Conservation (phyloP, 2,888 invertebrate species). For the Corythucha ciliata region DNA sequence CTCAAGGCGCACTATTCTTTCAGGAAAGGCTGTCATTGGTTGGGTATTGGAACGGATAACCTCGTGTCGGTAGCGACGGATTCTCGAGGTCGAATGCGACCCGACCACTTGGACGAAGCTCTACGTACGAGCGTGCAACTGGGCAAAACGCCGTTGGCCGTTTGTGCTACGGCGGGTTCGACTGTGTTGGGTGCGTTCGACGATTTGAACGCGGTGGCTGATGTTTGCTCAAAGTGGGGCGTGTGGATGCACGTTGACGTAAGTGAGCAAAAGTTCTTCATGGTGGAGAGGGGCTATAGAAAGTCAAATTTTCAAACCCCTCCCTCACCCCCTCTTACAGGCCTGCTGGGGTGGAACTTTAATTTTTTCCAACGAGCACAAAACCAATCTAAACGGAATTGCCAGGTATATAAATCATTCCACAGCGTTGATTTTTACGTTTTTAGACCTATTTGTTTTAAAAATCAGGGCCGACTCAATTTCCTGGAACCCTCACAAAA, state of each 20-base stretch:
- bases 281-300: neutral
- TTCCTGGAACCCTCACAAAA: conserved; percentile 80
- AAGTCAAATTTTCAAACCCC: neutral
- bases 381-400: conserved; percentile 53
- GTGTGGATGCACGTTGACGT: conserved; percentile 81
- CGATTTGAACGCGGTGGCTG: conserved; percentile 56
- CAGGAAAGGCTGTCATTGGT: conserved; percentile 67
- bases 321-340: conserved; percentile 44
- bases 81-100: conserved; percentile 55
- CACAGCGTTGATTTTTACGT: neutral
- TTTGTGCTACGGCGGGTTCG: conserved; percentile 68
- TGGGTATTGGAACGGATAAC: conserved; percentile 74
- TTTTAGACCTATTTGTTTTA: neutral
- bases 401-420: conserved; percentile 46
- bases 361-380: conserved; percentile 56
- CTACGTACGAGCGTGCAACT: conserved; percentile 45
- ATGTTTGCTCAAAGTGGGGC: conserved; percentile 55
- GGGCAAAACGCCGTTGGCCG: conserved; percentile 55
- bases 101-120: conserved; percentile 50
- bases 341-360: conserved; percentile 71
- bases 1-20: conserved; percentile 71
- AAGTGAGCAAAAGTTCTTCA: conserved; percentile 40
- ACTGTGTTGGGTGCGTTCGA: conserved; percentile 80
- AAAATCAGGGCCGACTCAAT: conserved; percentile 59
- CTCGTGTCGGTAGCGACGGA: conserved; percentile 57